Base-by-base conservation (phyloP, 35 echinoderm and acorn worm species). In the Antedon bifida region DNA sequence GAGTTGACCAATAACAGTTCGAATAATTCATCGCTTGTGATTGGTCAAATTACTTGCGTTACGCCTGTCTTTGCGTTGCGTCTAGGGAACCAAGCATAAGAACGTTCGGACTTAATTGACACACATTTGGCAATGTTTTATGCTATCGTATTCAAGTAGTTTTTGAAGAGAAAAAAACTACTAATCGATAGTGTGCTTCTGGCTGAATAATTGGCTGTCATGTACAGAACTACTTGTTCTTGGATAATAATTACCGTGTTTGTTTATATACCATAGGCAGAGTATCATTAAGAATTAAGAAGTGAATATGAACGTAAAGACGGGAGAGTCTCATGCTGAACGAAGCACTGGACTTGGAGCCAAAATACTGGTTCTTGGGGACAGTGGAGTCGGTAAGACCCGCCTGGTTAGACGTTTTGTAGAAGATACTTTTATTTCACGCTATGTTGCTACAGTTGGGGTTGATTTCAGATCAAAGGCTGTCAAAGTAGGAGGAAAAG, bases 371-470 rank as follows among this genome's bases (percentile, higher is more conserved):
- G 46, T 96, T 0, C 86, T 96, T 14, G 93, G 93, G 19, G 93
- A 86, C 8, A 84, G 86, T 35, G 86, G 93, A 26, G 93, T 96
- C 33, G 93, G 93, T 0, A 96, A 96, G 84, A 96, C 93, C 1
- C 88, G 93, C 34, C 78, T 96, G 29, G 79, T 96, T 0, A 77
- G 84, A 73, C 38, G 93, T 10, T 96, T 91, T 35, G 93, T 96
- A 10, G 93, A 96, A 64, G 51, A 64, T 21, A 64, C 51, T 2
- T 64, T 64, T 23, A 64, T 64, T 23, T 21, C 9, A 64, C 51
- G 51, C 1, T 64, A 64, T 26, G 51, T 64, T 64, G 51, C 51
- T 16, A 64, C 51, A 19, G 51, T 64, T 64, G 51, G 51, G 26
- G 51, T 64, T 64, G 51, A 64, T 64, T 64, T 64, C 19, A 64